Evolutionary conservation across 2,888 invertebrate species (phyloP).

Genomic region (Dexiosoma caninum): DNA sequence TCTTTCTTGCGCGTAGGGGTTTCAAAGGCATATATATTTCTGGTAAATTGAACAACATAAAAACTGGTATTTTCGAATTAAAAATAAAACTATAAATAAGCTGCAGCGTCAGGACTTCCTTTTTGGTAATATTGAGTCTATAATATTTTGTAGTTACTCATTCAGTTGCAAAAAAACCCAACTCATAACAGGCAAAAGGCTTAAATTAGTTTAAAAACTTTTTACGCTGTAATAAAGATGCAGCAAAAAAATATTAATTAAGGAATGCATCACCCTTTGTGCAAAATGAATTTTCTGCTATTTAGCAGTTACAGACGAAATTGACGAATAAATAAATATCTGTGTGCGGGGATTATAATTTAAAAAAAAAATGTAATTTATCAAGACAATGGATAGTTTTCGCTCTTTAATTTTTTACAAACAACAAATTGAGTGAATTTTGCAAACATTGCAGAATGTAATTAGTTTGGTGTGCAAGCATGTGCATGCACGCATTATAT

Average conservation of each 20-base stretch:
- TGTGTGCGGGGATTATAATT: no score
- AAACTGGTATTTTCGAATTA: conserved; percentile 17
- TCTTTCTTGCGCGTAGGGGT: background rate
- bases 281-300: background rate
- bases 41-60: conserved; percentile 39
- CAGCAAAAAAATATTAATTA: background rate
- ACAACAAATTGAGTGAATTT: no score
- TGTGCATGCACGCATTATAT: no score
- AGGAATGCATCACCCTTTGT: background rate
- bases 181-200: background rate
- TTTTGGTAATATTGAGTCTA: no score
- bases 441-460: no score
- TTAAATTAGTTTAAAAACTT: background rate
- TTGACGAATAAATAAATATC: conserved; percentile 30
- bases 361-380: no score
- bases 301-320: background rate
- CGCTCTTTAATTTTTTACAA: no score
- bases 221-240: background rate
- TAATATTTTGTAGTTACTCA: no score
- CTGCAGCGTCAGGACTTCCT: no score
- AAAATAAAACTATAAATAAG: conserved; percentile 30
- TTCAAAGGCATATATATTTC: conserved; percentile 32
- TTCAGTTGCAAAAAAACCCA: no score
- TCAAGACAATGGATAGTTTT: no score
- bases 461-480: no score